Conservation (phyloP, 1,140 invertebrate genomes). For the Zaprionus inermis region DNA sequence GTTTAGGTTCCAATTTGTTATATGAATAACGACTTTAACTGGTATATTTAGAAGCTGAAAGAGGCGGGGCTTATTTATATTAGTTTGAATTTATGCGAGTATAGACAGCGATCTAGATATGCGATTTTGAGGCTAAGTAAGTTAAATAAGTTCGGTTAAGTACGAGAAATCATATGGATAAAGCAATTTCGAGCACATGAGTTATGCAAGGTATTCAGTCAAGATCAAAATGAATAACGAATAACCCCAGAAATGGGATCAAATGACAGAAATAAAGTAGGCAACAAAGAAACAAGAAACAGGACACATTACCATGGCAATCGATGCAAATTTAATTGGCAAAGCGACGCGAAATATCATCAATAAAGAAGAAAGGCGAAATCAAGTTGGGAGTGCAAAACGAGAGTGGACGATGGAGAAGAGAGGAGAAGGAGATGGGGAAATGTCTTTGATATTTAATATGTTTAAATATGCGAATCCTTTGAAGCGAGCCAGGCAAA, state of each 20-base stretch:
- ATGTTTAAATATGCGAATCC: conserved; percentile 80
- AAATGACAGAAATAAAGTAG: background rate
- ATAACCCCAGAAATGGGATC: background rate
- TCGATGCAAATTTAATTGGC: conserved; percentile 76
- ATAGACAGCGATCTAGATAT: too few relatives aligned
- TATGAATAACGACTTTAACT: too few relatives aligned
- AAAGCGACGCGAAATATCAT: conserved; percentile 27
- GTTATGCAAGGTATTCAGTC: background rate
- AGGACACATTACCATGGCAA: conserved; percentile 58
- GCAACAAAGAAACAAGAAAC: too few relatives aligned
- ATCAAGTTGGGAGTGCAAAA: conserved; percentile 62
- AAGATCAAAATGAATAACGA: background rate
- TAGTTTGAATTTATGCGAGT: too few relatives aligned
- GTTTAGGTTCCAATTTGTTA: too few relatives aligned
- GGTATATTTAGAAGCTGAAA: too few relatives aligned
- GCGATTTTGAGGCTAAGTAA: too few relatives aligned
- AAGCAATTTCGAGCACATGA: background rate
- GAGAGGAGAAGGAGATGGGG: conserved; percentile 23
- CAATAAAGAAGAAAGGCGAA: conserved; percentile 41
- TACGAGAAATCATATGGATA: too few relatives aligned
- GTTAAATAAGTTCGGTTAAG: too few relatives aligned
- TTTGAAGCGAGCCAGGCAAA: conserved; percentile 58
- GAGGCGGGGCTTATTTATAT: too few relatives aligned
- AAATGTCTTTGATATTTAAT: conserved; percentile 79
- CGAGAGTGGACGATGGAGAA: conserved; percentile 5